Conservation (phyloP, 2,888 invertebrate species). For the Phrixothrix hirtus region DNA sequence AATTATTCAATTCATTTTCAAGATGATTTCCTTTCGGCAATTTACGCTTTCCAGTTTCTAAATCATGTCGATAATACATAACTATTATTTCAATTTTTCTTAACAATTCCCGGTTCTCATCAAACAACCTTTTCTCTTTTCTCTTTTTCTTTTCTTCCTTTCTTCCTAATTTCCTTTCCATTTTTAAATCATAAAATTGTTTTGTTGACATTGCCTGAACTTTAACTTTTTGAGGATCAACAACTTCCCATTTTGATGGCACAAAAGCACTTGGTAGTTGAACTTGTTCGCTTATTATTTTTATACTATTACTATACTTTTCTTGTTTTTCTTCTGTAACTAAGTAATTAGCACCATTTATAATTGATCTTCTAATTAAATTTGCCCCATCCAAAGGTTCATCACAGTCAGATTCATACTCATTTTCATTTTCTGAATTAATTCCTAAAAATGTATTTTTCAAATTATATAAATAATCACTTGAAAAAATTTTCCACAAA, state of each 20-base stretch:
- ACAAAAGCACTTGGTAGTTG: constrained; percentile 66
- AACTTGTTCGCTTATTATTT: constrained; percentile 45
- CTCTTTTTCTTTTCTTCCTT: constrained; percentile 56
- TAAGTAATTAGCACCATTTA: constrained; percentile 50
- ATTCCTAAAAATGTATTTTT: constrained; percentile 84
- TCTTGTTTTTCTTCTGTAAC: constrained; percentile 3
- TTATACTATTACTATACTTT: constrained; percentile 9
- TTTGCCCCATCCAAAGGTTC: constrained; percentile 51
- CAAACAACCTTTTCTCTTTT: constrained; percentile 7
- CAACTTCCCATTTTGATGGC: constrained; percentile 93
- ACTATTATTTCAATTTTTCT: constrained; percentile 91
- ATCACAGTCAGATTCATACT: constrained; percentile 50
- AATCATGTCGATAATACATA: constrained; percentile 88
- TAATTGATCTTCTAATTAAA: constrained; percentile 46
- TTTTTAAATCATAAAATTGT: constrained; percentile 73
- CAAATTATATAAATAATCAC: constrained; percentile 80
- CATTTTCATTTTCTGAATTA: constrained; percentile 48
- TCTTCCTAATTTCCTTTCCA: constrained; percentile 29
- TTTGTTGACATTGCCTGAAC: constrained; percentile 81
- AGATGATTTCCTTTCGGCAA: constrained; percentile 70
- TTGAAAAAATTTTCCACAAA: constrained; percentile 91
- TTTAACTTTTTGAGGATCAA: constrained; percentile 81
- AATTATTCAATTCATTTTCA: constrained; percentile 79
- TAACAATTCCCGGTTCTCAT: constrained; percentile 47
- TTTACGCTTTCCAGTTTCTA: constrained; percentile 77